Evolutionary conservation across 1,140 invertebrate species (phyloP).

Genomic region (Chlorops oryzae): DNA sequence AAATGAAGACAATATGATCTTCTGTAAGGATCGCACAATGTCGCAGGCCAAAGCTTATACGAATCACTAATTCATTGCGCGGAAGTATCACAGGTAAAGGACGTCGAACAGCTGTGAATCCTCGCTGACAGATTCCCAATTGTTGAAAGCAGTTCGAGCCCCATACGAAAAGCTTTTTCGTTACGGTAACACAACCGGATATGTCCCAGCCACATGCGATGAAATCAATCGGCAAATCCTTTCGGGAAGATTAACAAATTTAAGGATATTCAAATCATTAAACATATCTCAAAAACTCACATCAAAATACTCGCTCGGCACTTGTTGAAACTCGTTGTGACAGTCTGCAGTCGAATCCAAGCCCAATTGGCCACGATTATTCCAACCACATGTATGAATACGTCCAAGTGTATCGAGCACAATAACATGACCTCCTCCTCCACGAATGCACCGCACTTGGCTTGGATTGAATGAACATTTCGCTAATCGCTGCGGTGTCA

Average conservation of each 20-base stretch:
- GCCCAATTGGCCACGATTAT: conserved; percentile 73
- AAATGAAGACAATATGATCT: conserved; percentile 45
- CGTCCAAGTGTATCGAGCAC: conserved; percentile 60
- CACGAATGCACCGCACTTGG: conserved; percentile 57
- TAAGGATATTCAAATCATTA: not conserved
- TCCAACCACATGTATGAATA: conserved; percentile 82
- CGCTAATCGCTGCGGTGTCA: conserved; percentile 53
- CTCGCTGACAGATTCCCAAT: conserved; percentile 56
- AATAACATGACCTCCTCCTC: conserved; percentile 71
- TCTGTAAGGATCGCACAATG: conserved; percentile 63
- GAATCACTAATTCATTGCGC: conserved; percentile 34
- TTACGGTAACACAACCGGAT: conserved; percentile 59
- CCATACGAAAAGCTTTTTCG: conserved; percentile 64
- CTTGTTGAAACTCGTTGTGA: conserved; percentile 31
- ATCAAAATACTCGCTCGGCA: conserved; percentile 35
- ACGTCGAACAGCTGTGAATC: conserved; percentile 47
- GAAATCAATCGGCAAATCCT: conserved; percentile 53
- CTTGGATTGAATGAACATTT: conserved; percentile 49
- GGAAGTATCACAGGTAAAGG: conserved; percentile 44
- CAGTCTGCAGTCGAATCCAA: conserved; percentile 42
- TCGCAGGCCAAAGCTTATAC: conserved; percentile 58
- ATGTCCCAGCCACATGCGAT: conserved; percentile 69
- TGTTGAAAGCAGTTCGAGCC: conserved; percentile 71
- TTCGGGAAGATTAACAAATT: not conserved
- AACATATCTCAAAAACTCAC: conserved; percentile 12